phyloP scores from a whole-genome alignment of 2,113 vertebrate species.

The Procavia capensis region DNA sequence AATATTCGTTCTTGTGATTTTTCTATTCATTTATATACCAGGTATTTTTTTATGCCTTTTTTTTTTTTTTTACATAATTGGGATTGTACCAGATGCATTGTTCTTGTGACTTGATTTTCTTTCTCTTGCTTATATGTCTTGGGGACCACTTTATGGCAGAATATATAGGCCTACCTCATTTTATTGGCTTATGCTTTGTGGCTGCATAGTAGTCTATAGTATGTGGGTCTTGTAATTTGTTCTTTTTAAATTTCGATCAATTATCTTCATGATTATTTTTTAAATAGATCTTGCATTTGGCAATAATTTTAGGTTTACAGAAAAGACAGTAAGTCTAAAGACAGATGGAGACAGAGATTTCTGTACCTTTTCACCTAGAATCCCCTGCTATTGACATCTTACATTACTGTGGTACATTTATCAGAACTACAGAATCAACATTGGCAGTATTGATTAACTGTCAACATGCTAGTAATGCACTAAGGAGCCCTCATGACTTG shows the following conservation, averaged over 20 bases:
- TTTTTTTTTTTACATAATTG: conserved; percentile 45
- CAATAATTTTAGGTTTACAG: too few relatives aligned
- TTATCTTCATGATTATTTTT: background rate
- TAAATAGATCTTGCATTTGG: background rate
- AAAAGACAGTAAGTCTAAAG: too few relatives aligned
- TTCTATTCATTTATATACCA: background rate
- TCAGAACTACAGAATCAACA: background rate
- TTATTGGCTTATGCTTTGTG: conserved; percentile 53
- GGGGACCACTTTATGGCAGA: background rate
- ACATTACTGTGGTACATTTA: too few relatives aligned
- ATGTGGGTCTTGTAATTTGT: background rate
- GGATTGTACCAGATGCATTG: background rate
- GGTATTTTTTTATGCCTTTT: background rate
- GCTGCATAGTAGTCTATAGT: background rate
- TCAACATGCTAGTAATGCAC: background rate
- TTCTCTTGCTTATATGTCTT: conserved; percentile 16
- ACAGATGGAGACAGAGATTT: too few relatives aligned
- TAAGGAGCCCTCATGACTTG: too few relatives aligned
- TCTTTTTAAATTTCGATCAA: conserved; percentile 10
- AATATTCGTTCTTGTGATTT: background rate
- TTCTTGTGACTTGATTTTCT: conserved; percentile 29
- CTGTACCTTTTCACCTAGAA: too few relatives aligned
- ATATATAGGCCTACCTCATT: background rate
- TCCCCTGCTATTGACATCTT: too few relatives aligned
- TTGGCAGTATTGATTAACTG: background rate